phyloP scores from a whole-genome alignment of 2,888 invertebrate species.

The Hydroisotoma schaefferi region DNA sequence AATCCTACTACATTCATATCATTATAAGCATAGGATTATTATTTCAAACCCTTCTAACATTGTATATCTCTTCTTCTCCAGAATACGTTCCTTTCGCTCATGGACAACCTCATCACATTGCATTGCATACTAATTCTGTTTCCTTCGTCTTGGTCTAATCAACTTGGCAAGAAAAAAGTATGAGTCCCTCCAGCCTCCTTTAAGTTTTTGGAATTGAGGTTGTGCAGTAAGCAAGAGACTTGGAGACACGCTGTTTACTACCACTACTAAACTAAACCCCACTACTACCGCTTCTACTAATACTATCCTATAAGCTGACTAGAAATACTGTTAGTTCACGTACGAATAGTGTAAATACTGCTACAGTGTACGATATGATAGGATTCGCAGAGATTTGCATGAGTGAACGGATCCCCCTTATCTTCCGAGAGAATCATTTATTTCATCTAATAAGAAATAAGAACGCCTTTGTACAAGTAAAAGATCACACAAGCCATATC shows the following conservation, averaged over 20 bases:
- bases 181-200: conserved; percentile 13
- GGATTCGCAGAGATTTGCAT: conserved; percentile 34
- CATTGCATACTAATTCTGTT: conserved; percentile 48
- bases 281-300: no score
- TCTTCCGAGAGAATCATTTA: conserved; percentile 19
- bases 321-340: no score
- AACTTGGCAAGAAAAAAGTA: conserved; percentile 35
- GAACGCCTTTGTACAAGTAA: no score
- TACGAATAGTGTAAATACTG: no score
- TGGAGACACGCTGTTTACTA: no score
- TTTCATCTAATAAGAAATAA: conserved; percentile 15
- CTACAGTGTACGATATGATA: no score
- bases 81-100: conserved; percentile 25
- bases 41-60: no score
- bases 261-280: no score
- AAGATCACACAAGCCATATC: conserved; percentile 4
- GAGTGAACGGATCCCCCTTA: no score
- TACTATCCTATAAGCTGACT: no score
- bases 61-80: no score
- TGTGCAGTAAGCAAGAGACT: conserved; percentile 25
- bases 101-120: conserved; percentile 46
- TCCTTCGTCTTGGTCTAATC: conserved; percentile 48
- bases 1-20: neutral
- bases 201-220: conserved; percentile 9
- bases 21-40: no score